Base-by-base conservation (phyloP, 1,140 invertebrate genomes). In the Drosophila mojavensis region DNA sequence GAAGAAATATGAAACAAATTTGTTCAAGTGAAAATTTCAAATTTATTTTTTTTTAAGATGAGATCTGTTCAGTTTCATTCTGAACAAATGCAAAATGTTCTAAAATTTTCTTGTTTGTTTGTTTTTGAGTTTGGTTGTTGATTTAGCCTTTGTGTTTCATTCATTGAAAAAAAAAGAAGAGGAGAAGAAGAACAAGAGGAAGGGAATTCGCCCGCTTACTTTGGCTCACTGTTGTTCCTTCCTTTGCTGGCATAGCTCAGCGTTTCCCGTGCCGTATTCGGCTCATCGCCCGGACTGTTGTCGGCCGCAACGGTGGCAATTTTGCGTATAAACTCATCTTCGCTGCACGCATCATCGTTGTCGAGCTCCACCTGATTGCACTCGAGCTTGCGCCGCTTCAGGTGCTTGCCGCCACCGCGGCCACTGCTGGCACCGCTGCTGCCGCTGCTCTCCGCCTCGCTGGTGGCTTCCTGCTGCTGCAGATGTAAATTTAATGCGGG, bases 261-360 rank as follows among this genome's bases (percentile, higher is more conserved):
- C 13, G 64, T 66, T 15, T 58, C 45, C 28, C 36, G 9, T 10
- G 45, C 11, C 4, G 66, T 11, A 45, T 10, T 15, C 64, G 28
- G 20, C 36, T 39, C 36, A 30, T 13, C 9, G 53, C 62, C 10
- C 4, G 20, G 20, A 13, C 20, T 4, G 50, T 55, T 58, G 17
- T 33, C 45, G 13, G 64, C 58, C 15, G 55, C 64, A 20, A 79
- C 83, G 2, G 82, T 92, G 51, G 90, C 82, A 56, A 92, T 92
- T 71, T 92, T 92, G 17, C 84, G 71, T 48, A 92, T 92, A 17
- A 92, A 92, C 61, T 91, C 91, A 64, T 92, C 91, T 60, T 92
- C 91, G 66, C 91, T 92, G 72, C 95, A 96, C 30, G 94, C 94
- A 75, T 96, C 94, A 75, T 96, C 95, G 58, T 95, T 94, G 89